Conservation (phyloP, 1,140 invertebrate genomes). For the Drosophila sechellia region DNA sequence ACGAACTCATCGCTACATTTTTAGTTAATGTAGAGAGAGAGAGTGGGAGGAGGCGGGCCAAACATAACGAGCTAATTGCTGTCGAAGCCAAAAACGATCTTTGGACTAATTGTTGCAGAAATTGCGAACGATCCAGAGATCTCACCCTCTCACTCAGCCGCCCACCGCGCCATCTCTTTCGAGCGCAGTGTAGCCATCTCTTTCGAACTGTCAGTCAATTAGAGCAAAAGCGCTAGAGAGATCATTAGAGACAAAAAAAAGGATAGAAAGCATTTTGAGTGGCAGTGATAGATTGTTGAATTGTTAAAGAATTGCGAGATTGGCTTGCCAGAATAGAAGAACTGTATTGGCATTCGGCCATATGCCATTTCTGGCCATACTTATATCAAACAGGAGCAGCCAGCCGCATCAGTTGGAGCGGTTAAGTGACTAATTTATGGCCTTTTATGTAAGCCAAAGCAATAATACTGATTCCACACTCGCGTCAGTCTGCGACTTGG, state of each 20-base stretch:
- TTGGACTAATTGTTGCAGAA: constrained; percentile 50
- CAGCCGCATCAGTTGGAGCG: constrained; percentile 49
- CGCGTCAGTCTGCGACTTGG: constrained; percentile 17
- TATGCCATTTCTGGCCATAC: constrained; percentile 75
- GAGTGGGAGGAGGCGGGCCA: constrained; percentile 16
- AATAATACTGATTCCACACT: constrained; percentile 59
- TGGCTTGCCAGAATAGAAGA: constrained; percentile 53
- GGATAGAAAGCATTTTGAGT: constrained; percentile 64
- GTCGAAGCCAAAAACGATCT: constrained; percentile 37
- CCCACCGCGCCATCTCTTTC: background rate
- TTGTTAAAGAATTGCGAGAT: constrained; percentile 57
- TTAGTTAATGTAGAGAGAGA: background rate
- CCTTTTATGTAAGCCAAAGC: constrained; percentile 75
- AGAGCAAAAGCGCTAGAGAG: constrained; percentile 51
- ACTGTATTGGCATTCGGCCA: constrained; percentile 59
- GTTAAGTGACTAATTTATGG: constrained; percentile 82
- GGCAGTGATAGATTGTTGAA: constrained; percentile 61
- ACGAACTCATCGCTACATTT: constrained; percentile 1
- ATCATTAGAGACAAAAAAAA: constrained; percentile 43
- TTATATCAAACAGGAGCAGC: constrained; percentile 66
- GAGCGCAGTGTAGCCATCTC: constrained; percentile 3
- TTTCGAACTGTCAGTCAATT: constrained; percentile 46
- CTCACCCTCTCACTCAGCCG: constrained; percentile 9
- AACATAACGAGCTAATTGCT: constrained; percentile 44
- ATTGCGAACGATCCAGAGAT: constrained; percentile 42